Conservation (phyloP, 2,888 invertebrate genomes). For the Acleris sparsana region DNA sequence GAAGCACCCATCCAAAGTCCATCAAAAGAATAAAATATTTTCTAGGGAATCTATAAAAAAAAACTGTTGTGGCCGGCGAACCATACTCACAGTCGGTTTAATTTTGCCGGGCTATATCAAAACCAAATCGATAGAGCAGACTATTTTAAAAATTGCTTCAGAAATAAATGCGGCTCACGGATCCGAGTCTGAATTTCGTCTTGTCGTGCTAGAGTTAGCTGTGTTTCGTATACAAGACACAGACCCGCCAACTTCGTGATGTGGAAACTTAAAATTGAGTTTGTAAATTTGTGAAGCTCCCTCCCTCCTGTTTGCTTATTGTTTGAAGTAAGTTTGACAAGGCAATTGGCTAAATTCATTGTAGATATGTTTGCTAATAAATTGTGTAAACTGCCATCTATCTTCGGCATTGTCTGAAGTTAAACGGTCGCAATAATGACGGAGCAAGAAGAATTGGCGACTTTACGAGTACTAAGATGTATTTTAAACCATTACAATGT, state of each 20-base stretch:
- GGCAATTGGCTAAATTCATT: constrained; percentile 35
- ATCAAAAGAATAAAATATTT: no score
- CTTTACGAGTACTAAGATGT: not conserved
- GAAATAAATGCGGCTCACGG: constrained; percentile 18
- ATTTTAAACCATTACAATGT: not conserved
- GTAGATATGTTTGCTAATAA: constrained; percentile 33
- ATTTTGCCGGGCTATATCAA: not conserved
- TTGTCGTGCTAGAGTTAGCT: constrained; percentile 18
- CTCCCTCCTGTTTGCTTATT: constrained; percentile 33
- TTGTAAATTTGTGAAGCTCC: constrained; percentile 36
- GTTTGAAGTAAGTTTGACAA: constrained; percentile 36
- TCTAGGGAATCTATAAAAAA: no score
- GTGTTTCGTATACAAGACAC: constrained; percentile 32
- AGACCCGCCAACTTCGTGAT: constrained; percentile 32
- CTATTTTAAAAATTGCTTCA: constrained; percentile 15
- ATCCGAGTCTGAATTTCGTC: constrained; percentile 6
- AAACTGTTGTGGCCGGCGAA: not conserved
- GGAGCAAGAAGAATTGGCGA: not conserved
- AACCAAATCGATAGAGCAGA: constrained; percentile 11
- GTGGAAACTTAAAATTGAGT: constrained; percentile 39
- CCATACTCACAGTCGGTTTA: not conserved
- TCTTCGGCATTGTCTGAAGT: constrained; percentile 32
- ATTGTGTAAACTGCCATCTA: constrained; percentile 35
- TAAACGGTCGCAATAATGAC: constrained; percentile 15
- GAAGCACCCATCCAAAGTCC: no score